phyloP scores from a whole-genome alignment of 2,113 vertebrate genomes.

The Pionites leucogaster region DNA sequence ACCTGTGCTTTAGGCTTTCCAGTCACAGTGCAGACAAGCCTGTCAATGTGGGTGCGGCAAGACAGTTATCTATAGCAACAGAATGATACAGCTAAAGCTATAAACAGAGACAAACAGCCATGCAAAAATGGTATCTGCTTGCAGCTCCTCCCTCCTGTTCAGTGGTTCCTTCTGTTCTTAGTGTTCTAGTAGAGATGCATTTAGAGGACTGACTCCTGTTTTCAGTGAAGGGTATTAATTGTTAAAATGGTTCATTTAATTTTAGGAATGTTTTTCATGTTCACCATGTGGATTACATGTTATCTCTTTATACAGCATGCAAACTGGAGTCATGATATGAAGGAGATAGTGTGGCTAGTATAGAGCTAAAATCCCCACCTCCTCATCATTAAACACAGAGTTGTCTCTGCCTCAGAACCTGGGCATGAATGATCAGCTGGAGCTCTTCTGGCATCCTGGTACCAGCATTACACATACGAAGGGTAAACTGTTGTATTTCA shows the following conservation, averaged over 20 bases:
- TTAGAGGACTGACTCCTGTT: background rate
- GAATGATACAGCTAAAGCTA: background rate
- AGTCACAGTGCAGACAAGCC: accelerated
- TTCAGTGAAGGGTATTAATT: background rate
- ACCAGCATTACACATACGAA: background rate
- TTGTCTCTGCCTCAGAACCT: background rate
- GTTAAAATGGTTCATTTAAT: background rate
- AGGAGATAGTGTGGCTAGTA: background rate
- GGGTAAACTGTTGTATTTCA: background rate
- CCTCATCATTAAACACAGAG: background rate
- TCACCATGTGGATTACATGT: background rate
- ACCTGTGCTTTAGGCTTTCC: background rate
- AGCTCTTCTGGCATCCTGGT: background rate
- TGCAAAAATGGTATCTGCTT: background rate
- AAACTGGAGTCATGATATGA: background rate
- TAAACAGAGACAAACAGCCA: background rate
- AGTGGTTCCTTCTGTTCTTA: background rate
- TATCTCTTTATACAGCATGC: background rate
- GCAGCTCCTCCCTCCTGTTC: background rate
- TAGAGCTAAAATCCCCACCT: background rate
- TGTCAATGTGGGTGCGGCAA: background rate
- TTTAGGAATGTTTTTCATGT: background rate
- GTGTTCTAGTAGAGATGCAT: background rate
- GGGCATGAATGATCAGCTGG: background rate
- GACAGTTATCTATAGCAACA: background rate